phyloP scores from a whole-genome alignment of 2,797 vertebrate species.

The Falco concolor region DNA sequence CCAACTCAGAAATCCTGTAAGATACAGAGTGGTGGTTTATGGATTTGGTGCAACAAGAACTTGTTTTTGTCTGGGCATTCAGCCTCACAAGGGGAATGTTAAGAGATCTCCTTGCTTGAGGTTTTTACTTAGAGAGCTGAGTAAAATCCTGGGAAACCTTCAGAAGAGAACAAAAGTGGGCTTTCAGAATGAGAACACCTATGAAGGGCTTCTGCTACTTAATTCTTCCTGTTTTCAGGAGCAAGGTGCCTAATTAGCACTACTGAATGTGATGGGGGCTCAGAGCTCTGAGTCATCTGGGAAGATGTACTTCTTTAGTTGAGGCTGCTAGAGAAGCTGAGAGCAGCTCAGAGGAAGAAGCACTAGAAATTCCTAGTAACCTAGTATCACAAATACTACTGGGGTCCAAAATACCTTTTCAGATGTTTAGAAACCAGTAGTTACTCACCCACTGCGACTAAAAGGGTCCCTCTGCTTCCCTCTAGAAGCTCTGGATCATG shows the following conservation, averaged over 20 bases:
- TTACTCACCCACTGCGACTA: not conserved
- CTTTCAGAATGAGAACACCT: not conserved
- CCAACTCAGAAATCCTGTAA: not conserved
- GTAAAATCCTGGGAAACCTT: not conserved
- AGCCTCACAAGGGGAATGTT: not conserved
- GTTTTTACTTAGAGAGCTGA: not conserved
- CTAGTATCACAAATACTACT: not conserved
- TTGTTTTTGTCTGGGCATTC: not conserved
- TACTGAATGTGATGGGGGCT: not conserved
- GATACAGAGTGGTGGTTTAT: not conserved
- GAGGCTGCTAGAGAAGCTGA: not conserved
- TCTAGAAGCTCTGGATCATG: not conserved
- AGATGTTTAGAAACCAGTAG: not conserved
- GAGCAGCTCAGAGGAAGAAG: not conserved
- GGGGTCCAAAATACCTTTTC: not conserved
- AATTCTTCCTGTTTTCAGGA: not conserved
- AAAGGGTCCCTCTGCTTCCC: not conserved
- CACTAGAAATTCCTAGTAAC: not conserved
- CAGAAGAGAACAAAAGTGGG: not conserved
- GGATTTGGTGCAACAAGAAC: not conserved
- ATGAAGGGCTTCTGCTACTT: not conserved
- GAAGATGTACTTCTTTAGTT: not conserved
- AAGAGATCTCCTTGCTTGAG: not conserved
- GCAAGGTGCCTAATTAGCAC: not conserved
- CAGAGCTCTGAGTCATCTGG: not conserved